These are phyloP conservation scores for Ceraclea dissimilis DNA, from an alignment of 2,888 invertebrate genomes.

Conservation along the genomic window DNA sequence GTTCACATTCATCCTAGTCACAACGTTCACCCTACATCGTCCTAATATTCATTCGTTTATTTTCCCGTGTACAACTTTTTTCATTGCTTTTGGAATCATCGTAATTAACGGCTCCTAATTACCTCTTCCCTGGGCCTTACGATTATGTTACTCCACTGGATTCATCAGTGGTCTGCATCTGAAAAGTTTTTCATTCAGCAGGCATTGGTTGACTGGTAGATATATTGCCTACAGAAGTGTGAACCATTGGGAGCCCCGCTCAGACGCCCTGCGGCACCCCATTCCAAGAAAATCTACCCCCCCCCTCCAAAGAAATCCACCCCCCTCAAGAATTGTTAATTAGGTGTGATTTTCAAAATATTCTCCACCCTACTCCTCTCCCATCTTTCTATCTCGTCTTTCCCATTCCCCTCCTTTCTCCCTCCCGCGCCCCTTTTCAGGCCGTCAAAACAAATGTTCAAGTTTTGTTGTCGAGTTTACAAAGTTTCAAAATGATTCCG, in stretches of 20 bases:
- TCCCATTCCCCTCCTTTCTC: too few species aligned
- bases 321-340: constrained; percentile 4
- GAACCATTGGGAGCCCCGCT: too few species aligned
- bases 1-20: too few species aligned
- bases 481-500: background rate
- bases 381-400: too few species aligned
- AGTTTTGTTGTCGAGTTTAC: background rate
- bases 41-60: too few species aligned
- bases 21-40: too few species aligned
- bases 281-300: background rate
- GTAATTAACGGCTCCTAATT: too few species aligned
- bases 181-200: constrained; percentile 22
- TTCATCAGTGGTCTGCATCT: background rate
- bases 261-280: background rate
- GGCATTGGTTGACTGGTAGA: constrained; percentile 21
- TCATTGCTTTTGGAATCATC: too few species aligned
- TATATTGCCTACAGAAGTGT: constrained; percentile 12
- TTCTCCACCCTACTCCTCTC: background rate
- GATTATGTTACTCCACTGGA: too few species aligned
- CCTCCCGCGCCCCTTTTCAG: background rate
- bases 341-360: constrained; percentile 5
- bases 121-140: too few species aligned
- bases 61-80: too few species aligned
- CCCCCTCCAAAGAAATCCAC: background rate
- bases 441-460: background rate